A percentile compares a stretch with the other conserved stretches of the same genome.
Evolutionary conservation across 2,113 vertebrate species (phyloP).

Genomic region (Bubo scandiacus): DNA sequence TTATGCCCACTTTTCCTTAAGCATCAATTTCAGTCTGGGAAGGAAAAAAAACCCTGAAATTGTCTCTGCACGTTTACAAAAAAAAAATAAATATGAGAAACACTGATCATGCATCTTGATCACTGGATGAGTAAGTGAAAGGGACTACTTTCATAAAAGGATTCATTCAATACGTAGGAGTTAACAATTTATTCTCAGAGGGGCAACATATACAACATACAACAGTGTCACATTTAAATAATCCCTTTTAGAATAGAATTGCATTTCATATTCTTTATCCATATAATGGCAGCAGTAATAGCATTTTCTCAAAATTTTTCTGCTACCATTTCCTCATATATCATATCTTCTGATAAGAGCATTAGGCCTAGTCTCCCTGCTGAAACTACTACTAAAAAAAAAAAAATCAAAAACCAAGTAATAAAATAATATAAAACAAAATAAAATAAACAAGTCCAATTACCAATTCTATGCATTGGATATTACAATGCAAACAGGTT

Average conservation of each 20-base stretch:
- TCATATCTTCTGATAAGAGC: not conserved
- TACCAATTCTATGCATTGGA: not conserved
- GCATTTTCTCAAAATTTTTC: not conserved
- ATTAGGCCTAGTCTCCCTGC: not conserved
- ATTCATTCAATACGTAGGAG: not conserved
- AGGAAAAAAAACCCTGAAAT: not conserved
- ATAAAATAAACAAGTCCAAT: not conserved
- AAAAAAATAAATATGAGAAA: not conserved
- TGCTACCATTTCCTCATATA: not conserved
- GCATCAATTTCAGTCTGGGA: not conserved
- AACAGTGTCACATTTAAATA: not conserved
- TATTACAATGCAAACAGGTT: not conserved
- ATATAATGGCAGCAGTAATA: not conserved
- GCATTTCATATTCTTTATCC: not conserved
- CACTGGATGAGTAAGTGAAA: not conserved
- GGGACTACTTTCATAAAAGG: not conserved
- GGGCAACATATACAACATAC: not conserved
- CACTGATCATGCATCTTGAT: not conserved
- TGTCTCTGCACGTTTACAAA: accelerated
- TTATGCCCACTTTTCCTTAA: not conserved
- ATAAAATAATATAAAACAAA: not conserved
- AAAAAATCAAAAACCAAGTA: not conserved
- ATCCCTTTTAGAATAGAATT: not conserved
- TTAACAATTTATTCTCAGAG: not conserved
- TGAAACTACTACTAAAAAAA: not conserved